phyloP scores from a whole-genome alignment of 2,797 vertebrate species.

The Xenopus petersii region DNA sequence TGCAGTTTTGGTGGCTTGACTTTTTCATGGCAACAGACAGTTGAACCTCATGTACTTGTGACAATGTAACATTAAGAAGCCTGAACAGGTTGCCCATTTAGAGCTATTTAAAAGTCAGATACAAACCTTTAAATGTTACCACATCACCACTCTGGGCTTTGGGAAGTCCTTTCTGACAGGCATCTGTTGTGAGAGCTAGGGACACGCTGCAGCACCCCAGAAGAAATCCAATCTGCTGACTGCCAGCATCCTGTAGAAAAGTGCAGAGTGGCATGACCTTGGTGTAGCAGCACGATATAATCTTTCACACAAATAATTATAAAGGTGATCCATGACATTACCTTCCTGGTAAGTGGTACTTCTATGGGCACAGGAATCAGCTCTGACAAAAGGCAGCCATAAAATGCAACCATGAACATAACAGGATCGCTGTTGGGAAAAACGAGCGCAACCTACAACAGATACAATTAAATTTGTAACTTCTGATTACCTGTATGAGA shows the following conservation, averaged over 20 bases:
- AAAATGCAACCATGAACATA: conserved; percentile 97
- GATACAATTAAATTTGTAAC: neutral
- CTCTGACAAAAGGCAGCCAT: conserved; percentile 91
- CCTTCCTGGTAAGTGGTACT: conserved; percentile 93
- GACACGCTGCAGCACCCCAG: conserved; percentile 90
- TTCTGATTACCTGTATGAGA: too few relatives aligned
- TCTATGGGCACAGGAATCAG: conserved; percentile 93
- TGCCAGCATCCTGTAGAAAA: conserved; percentile 82
- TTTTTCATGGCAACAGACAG: too few relatives aligned
- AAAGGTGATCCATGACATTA: conserved; percentile 54
- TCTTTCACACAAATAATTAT: neutral
- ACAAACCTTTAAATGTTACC: conserved; percentile 88
- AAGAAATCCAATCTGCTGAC: conserved; percentile 93
- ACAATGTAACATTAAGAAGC: too few relatives aligned
- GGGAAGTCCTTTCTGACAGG: conserved; percentile 93
- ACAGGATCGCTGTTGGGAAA: conserved; percentile 94
- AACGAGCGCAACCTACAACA: conserved; percentile 85
- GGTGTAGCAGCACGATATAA: neutral
- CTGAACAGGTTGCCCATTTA: too few relatives aligned
- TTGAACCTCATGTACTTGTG: too few relatives aligned
- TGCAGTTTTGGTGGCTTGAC: too few relatives aligned
- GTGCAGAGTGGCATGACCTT: neutral
- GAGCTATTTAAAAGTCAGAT: too few relatives aligned
- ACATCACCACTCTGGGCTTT: conserved; percentile 94
- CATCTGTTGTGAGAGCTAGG: conserved; percentile 89